Base-by-base conservation (phyloP, 2,888 invertebrate species). In the Phlogophora meticulosa region DNA sequence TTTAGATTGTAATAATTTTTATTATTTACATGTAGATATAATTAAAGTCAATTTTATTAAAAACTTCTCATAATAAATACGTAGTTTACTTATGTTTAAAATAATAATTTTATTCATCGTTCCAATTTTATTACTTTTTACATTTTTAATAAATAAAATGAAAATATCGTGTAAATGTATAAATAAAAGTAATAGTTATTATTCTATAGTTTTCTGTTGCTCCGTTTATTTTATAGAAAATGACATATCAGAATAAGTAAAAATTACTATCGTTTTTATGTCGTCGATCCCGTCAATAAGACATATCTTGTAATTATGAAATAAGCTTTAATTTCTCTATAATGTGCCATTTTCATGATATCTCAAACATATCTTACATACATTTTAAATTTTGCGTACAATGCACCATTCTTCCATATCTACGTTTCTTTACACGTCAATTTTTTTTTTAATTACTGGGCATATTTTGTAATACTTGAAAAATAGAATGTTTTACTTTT, bases 331-430 rank as follows among this genome's bases (percentile, higher is more conserved):
- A 87, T 88, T 88, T 86, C 69, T 74, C 57, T 81, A 81, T 80
- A 80, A 82, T 82, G 90, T 90, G 90, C 90, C 90, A 90, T 90
- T 87, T 76, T 83, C 81, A 88, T 85, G 58, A 80, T 74, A 88
- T 88, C 82, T 87, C 73, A 83, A 77, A 88, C 90, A 91, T 89
- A 89, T 89, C 87, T 49, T 85, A 69, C 62, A 82, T 72, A 73
- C 70, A 74, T 75, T 60, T 72, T 66, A 67, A 68, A 65, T 68
- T 77, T 76, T 61, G 56, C 61, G 56, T 68, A 51, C 58, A 71
- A 70, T 63, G 81, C 86, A 85, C 82, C n/a, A 79, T 72, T 87
- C 87, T 88, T 88, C 85, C 84, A 85, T 82, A n/a, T n/a, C n/a
- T n/a, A n/a, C n/a, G n/a, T n/a, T n/a, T n/a, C n/a, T n/a, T n/a